Evolutionary conservation across 2,888 invertebrate genomes (phyloP), one percentile per base, ranked within the genome.

Genomic region (Odontomyia ornata): DNA sequence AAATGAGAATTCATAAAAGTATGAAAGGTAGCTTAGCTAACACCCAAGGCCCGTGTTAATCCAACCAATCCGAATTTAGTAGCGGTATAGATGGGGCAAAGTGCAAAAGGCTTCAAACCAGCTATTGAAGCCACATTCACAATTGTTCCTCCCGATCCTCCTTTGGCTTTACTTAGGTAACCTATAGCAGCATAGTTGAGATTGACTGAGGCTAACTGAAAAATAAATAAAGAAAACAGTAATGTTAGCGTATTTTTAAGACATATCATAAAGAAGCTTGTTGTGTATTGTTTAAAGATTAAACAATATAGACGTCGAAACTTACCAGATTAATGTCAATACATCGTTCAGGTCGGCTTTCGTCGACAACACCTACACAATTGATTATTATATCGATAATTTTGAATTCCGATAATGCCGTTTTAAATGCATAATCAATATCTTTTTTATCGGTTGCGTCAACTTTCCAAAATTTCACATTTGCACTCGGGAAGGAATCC

Each of bases 21-120:
- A n/a, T 18, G 1, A 36, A 36, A 11, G 18, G 7, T 23, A 43
- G 46, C 3, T 27, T 52, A 57, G 77, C 80, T 79, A 80, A 83
- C 83, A 2, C 81, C 84, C 81, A 86, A 82, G 1, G 85, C 85
- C 18, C 84, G 84, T 1, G 86, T 86, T 77, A 86, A 85, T 60
- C 85, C 86, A 4, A 86, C 76, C 7, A 86, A 83, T 76, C 86
- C 86, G 65, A 85, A 85, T 69, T 85, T 86, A 75, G 85, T 84
- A 3, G 85, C 85, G 1, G 84, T 80, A 46, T 85, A 86, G 4
- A 83, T 83, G 1, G 84, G 82, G 76, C 85, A 82, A 7, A 84
- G 82, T 56, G 84, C 84, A 25, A 84, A 83, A 0, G 86, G 83
- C 67, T 85, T 84, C 69, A 86, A 62, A 0, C 86, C 86, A 78